A percentile compares a stretch with the other conserved stretches of the same genome.
phyloP scores from a whole-genome alignment of 2,888 invertebrate genomes.

The Cryptosula pallasiana region DNA sequence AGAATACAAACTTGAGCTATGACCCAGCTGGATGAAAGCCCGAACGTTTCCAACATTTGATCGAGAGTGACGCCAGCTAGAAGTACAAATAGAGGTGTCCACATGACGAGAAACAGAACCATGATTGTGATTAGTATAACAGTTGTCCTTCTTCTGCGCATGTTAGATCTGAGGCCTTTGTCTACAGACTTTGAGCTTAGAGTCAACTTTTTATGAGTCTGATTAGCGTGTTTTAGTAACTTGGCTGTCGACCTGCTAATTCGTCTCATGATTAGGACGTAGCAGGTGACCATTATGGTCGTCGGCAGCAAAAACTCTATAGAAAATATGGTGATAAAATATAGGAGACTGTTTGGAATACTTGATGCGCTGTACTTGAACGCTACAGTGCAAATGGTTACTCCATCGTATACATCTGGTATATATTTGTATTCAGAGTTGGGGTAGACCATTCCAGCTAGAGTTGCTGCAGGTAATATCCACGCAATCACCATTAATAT shows the following conservation, averaged over 20 bases:
- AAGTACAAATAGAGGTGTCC: background rate
- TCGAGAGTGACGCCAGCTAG: background rate
- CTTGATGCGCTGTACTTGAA: conserved; percentile 6
- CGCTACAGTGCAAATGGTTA: background rate
- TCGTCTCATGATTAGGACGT: conserved; percentile 1
- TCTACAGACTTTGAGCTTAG: background rate
- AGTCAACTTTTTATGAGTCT: background rate
- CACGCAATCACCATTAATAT: background rate
- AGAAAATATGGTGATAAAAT: conserved; percentile 3
- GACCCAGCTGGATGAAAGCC: conserved; percentile 3
- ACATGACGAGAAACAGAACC: conserved; percentile 3
- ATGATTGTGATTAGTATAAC: conserved; percentile 7
- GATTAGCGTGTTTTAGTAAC: background rate
- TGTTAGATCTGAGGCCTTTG: background rate
- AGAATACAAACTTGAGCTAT: background rate
- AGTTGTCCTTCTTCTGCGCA: background rate
- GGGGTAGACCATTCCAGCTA: conserved; percentile 7
- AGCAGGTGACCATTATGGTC: background rate
- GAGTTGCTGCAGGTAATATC: background rate
- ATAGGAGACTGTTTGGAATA: background rate
- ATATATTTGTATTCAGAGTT: background rate
- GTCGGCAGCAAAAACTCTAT: background rate
- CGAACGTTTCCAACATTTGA: background rate
- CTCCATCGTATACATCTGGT: background rate
- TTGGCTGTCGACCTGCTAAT: background rate